phyloP scores from a whole-genome alignment of 2,888 invertebrate genomes.

The Archips xylosteana region DNA sequence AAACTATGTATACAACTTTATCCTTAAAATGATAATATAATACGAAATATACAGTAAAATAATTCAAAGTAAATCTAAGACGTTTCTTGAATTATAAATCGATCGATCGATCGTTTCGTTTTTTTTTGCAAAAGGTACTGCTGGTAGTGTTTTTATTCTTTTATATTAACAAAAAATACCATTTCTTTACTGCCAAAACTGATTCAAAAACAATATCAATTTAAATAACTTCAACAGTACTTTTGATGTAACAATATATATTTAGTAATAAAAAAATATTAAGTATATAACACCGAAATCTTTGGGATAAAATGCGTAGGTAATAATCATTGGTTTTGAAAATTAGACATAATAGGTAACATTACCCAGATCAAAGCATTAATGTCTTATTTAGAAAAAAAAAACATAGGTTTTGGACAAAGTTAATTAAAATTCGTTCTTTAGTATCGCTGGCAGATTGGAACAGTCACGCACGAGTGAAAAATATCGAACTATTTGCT shows the following conservation, averaged over 20 bases:
- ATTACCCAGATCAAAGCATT: background rate
- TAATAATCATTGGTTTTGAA: background rate
- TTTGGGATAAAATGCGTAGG: conserved; percentile 15
- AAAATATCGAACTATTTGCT: no score
- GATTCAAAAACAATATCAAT: no score
- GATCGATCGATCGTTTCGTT: conserved; percentile 8
- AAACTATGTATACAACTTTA: background rate
- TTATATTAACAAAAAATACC: no score
- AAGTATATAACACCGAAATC: background rate
- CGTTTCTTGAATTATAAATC: background rate
- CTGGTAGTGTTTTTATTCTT: background rate
- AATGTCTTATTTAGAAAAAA: background rate
- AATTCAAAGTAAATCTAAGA: conserved; percentile 2
- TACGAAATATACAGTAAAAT: conserved; percentile 33
- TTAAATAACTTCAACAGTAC: background rate
- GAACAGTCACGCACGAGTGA: background rate
- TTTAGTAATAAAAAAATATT: background rate
- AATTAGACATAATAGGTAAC: background rate
- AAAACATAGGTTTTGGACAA: background rate
- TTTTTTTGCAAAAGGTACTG: background rate
- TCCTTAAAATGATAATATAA: conserved; percentile 13
- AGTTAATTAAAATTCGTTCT: background rate
- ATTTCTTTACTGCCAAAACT: no score
- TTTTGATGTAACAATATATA: background rate
- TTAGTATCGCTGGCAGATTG: background rate